phyloP scores from a whole-genome alignment of 2,797 vertebrate genomes.

The Cryptoblepharus egeriae region DNA sequence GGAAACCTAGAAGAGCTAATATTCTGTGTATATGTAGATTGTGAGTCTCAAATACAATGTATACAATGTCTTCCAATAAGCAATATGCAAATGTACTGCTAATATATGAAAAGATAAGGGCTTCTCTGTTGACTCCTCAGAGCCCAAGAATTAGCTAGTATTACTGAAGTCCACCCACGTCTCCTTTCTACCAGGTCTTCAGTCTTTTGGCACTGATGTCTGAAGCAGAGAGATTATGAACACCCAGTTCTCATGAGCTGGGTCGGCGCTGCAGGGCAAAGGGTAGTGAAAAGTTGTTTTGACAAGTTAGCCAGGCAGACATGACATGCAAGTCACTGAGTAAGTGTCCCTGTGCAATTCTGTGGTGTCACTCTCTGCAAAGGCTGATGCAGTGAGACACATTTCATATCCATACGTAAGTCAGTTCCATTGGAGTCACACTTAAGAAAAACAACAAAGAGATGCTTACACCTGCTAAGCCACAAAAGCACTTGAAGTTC shows the following conservation, averaged over 20 bases:
- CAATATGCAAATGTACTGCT: not conserved
- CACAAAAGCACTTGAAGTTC: not conserved
- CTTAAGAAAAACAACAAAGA: conserved; percentile 48
- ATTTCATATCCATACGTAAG: conserved; percentile 57
- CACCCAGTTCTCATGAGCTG: conserved; percentile 49
- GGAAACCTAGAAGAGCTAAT: not conserved
- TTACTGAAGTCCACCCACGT: conserved; percentile 23
- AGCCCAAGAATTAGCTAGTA: conserved; percentile 15
- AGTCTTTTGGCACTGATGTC: conserved; percentile 44
- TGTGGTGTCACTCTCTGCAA: conserved; percentile 34
- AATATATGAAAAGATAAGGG: not conserved
- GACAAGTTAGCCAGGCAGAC: conserved; percentile 69
- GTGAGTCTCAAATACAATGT: not conserved
- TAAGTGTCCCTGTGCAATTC: conserved; percentile 51
- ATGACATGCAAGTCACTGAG: conserved; percentile 35
- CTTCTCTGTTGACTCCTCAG: not conserved
- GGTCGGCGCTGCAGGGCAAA: conserved; percentile 60
- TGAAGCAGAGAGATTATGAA: not conserved
- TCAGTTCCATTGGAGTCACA: conserved; percentile 29
- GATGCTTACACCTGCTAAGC: conserved; percentile 24
- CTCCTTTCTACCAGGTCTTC: conserved; percentile 25
- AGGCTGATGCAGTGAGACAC: conserved; percentile 57
- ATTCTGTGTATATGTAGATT: not conserved
- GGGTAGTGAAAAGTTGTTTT: conserved; percentile 54
- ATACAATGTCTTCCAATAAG: not conserved